Base-by-base conservation (phyloP, 2,797 vertebrate genomes). In the Enteromius paludinosus region DNA sequence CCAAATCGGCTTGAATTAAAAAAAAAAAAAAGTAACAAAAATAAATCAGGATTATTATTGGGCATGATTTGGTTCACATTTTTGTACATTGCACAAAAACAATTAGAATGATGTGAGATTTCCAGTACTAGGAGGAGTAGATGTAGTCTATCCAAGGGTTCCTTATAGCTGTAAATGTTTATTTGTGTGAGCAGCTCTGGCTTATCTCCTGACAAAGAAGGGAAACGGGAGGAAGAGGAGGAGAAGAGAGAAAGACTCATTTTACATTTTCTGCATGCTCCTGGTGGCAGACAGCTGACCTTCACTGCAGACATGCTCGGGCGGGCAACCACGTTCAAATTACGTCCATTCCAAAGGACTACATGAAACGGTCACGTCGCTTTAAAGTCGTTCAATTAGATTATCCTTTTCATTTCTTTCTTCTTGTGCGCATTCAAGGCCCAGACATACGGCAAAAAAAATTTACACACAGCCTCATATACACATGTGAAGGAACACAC, bases 331-430 rank as follows among this genome's bases (percentile, higher is more conserved):
- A 83, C 84, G 69, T 87, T 83, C 73, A 88, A 91, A 92, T 91
- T 89, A 92, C 86, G 81, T 88, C 86, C 83, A 79, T 90, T 92
- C 87, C 90, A 90, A 86, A 90, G 85, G 84, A 91, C 89, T 87
- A 92, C 92, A 92, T 92, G 90, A 92, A 91, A 93, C 89, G 88
- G 77, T 78, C 83, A 89, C 62, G 78, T 15, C 52, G 87, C 93
- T 94, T 93, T 93, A 90, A 93, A 93, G 92, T 92, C 90, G 89
- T 93, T 93, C 91, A 93, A 91, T 94, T 92, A 93, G 87, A 93
- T 93, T 90, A 92, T 92, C 88, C 89, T 90, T 93, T 93, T 91
- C 90, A 91, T 92, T 93, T 91, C 87, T 88, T 87, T 80, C 88
- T 86, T 87, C 87, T 88, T 72, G 83, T 85, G 88, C 81, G 88